Evolutionary conservation across 2,888 invertebrate species (phyloP), one percentile per base, ranked within the genome.

Genomic region (Pristionchus mayeri): DNA sequence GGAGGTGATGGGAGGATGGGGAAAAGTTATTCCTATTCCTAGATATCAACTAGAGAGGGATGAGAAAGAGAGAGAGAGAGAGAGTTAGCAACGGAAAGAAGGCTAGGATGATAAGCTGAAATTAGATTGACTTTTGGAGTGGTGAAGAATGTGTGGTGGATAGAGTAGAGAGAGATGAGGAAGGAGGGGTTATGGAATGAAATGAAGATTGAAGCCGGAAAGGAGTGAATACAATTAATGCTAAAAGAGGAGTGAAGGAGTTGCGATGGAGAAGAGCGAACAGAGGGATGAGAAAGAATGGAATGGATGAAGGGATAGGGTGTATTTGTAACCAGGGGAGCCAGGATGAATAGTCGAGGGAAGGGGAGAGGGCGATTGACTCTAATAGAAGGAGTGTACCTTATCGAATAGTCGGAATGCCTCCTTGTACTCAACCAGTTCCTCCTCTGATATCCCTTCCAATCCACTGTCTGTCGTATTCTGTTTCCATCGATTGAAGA

Each of bases 391-490:
- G 21, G 54, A 37, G 40, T 16, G 18, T 30, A 91, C 92, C 90
- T 93, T 93, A 87, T 93, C 93, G 86, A 93, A 93, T 44, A 93
- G 88, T 84, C 92, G 84, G 86, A 93, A 93, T 34, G 93, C 93
- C 80, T 93, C 93, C 80, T 90, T 90, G 86, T 90, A 93, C 84
- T 93, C 93, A 85, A 90, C 88, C 87, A 93, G 87, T 87, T 93
- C 93, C 84, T 93, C 93, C 79, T 91, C 91, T 84, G 89, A 91
- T 82, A 93, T 90, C 30, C 91, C 92, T 81, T 92, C 93, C 54
- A 92, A 86, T 11, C 88, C 90, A 21, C 87, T 87, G 30, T 88
- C 90, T 71, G 86, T 85, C 13, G 86, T 85, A 63, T 85, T 84
- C 67, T 91, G 90, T 54, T 88, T 87, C 92, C 92, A 92, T 48